A percentile compares a stretch with the other conserved stretches of the same genome.
phyloP scores from a whole-genome alignment of 2,888 invertebrate species.

The Nipponacmea schrenckii region DNA sequence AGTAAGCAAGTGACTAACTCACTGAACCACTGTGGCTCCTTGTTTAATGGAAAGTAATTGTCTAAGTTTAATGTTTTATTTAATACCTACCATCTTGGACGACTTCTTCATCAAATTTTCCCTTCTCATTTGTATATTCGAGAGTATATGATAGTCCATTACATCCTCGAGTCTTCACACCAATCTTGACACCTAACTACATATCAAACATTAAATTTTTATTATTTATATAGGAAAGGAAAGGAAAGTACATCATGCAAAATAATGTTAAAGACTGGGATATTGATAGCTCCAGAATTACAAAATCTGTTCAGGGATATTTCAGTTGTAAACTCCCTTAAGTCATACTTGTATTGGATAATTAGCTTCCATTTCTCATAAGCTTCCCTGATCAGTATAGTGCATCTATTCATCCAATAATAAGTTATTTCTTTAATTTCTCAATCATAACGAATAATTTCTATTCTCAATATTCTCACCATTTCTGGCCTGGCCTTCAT shows the following conservation, averaged over 20 bases:
- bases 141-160: slow-evolving; percentile 98
- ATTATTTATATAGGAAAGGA: slow-evolving; percentile 72
- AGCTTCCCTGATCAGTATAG: slow-evolving; percentile 7
- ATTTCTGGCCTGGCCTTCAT: slow-evolving; percentile 80
- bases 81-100: slow-evolving; percentile 82
- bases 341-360: background rate
- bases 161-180: slow-evolving; percentile 96
- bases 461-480: slow-evolving; percentile 71
- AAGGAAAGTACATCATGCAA: no score
- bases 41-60: no score
- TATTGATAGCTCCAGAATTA: no score
- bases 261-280: no score
- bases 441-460: no score
- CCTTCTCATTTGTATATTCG: slow-evolving; percentile 90
- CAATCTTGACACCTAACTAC: slow-evolving; percentile 86
- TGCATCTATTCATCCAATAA: no score
- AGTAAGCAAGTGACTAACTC: no score
- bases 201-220: slow-evolving; percentile 18
- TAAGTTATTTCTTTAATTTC: no score
- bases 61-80: background rate
- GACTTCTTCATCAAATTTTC: slow-evolving; percentile 96
- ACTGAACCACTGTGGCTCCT: no score
- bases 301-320: no score
- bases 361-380: slow-evolving; percentile 5
- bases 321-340: no score